Base-by-base conservation (phyloP, 92 coral and sea anemone species). In the Phenganax subtilis region DNA sequence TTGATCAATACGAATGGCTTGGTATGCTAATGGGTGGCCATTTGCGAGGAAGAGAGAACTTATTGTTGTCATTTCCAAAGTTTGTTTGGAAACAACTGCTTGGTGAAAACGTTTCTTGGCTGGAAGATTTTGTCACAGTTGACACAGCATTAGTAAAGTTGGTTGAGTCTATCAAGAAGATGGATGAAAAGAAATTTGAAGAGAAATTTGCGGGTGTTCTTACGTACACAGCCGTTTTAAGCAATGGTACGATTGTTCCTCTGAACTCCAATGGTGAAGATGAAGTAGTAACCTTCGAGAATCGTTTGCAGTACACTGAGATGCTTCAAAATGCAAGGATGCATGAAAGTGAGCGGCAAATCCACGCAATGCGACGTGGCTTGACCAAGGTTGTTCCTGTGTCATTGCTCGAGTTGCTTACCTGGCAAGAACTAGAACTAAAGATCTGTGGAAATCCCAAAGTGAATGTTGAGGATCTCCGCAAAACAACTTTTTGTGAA, bases 11-110 rank as follows among this genome's bases (percentile, higher is more conserved):
- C 58, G 98, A 94, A 67, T 94, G 98, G 98, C 88, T 94, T 57
- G 98, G 98, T 7, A 92, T 94, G 97, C 79, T 94, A 51, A 94
- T 94, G 98, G 98, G 98, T 14, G 97, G 90, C 10, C 92, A 96
- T 53, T 86, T 94, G 30, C 85, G 98, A 84, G 96, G 97, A 28
- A 84, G 90, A 59, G 98, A 94, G 84, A 93, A 91, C 84, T 77
- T 94, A 89, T 91, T 94, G 75, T 85, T 94, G 37, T 85, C 98
- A 7, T 80, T 94, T 77, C 97, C 98, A 0, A 91, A 96, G 12
- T 94, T 89, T 74, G 87, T 91, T 7, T 94, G 98, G 98, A 89
- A 91, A 75, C 94, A 91, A 74, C 85, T 94, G 31, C 97, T 94
- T 3, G 98, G 97, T 0, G 98, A 94, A 57, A 91, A 90, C 60